Conservation (phyloP, 2,797 vertebrate genomes). For the Esox lucius region DNA sequence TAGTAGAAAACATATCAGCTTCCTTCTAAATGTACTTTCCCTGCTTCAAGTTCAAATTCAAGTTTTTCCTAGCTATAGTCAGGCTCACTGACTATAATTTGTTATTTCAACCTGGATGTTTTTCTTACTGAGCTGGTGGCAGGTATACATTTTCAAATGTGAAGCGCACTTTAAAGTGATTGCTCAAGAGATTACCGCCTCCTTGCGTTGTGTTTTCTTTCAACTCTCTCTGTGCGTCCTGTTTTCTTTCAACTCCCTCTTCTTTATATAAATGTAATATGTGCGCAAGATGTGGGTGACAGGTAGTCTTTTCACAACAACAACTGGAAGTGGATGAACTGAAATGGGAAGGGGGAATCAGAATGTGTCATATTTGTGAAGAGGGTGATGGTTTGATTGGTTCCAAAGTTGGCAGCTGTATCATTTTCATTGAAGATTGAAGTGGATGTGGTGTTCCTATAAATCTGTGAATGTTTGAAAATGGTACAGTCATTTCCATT, state of each 20-base stretch:
- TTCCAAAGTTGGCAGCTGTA: constrained; percentile 35
- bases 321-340: constrained; percentile 23
- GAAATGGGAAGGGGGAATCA: constrained; percentile 21
- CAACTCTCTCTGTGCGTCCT: constrained; percentile 36
- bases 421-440: neutral
- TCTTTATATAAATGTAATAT: constrained; percentile 4
- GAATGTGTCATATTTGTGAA: constrained; percentile 54
- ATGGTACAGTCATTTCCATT: neutral
- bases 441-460: neutral
- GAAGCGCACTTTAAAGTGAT: constrained; percentile 53
- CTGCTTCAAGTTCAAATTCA: neutral
- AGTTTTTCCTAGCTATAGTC: neutral
- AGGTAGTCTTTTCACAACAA: constrained; percentile 21
- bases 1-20: neutral
- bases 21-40: neutral
- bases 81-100: neutral
- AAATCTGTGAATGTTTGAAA: neutral
- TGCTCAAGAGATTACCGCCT: constrained; percentile 54
- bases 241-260: constrained; percentile 33
- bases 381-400: constrained; percentile 40
- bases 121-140: constrained; percentile 36
- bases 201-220: constrained; percentile 35
- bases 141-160: constrained; percentile 67
- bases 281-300: constrained; percentile 19
- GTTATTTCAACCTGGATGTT: neutral